A percentile compares a stretch with the other conserved stretches of the same genome.
Evolutionary conservation across 2,888 invertebrate species (phyloP).

Genomic region (Dusona sp.): DNA sequence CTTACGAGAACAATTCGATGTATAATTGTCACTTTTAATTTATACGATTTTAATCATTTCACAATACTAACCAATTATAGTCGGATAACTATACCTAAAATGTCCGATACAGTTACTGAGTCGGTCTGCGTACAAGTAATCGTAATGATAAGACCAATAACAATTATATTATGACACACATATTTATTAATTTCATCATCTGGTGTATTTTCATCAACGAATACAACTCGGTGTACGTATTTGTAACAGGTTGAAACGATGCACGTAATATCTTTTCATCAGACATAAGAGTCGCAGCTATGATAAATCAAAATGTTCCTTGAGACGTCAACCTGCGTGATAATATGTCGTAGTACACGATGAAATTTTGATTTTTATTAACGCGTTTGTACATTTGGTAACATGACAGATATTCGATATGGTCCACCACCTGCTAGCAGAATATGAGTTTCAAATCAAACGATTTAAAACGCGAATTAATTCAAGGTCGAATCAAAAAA

Average conservation of each 20-base stretch:
- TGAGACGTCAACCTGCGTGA: constrained; percentile 15
- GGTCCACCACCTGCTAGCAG: too few species aligned
- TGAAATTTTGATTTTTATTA: constrained; percentile 27
- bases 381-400: background rate
- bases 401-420: constrained; percentile 1
- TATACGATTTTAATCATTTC: background rate
- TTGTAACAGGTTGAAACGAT: background rate
- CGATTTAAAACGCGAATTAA: too few species aligned
- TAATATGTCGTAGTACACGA: constrained; percentile 12
- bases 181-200: constrained; percentile 30
- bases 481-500: background rate
- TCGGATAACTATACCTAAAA: too few species aligned
- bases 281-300: constrained; percentile 17
- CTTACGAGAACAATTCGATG: background rate
- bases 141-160: constrained; percentile 17
- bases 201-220: background rate
- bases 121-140: too few species aligned
- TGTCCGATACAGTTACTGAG: too few species aligned
- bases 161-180: constrained; percentile 46
- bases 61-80: background rate
- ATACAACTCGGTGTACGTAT: too few species aligned
- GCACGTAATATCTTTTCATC: constrained; percentile 27
- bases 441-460: too few species aligned
- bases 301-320: constrained; percentile 50
- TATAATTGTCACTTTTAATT: background rate